A percentile compares a stretch with the other conserved stretches of the same genome.
Conservation (phyloP, 2,888 invertebrate species). For the Papilio gigon region DNA sequence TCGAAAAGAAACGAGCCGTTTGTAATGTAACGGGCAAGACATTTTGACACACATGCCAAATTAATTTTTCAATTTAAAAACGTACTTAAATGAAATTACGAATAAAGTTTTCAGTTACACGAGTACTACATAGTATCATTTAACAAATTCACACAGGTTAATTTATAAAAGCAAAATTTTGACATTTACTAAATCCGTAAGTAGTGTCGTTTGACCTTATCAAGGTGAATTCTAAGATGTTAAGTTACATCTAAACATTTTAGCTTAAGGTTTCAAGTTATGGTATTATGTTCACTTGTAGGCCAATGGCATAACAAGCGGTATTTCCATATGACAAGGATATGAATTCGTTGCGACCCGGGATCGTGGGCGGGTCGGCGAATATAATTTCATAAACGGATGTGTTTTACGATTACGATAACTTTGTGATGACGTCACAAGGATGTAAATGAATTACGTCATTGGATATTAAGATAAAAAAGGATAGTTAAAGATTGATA, state of each 20-base stretch:
- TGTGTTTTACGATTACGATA: conserved; percentile 7
- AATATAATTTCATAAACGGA: conserved; percentile 19
- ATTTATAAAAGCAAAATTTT: neutral
- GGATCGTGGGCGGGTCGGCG: conserved; percentile 26
- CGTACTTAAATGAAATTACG: too few species aligned
- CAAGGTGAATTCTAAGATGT: neutral
- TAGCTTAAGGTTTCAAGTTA: neutral
- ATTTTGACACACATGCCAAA: too few species aligned
- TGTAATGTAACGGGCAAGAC: too few species aligned
- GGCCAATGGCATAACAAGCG: neutral
- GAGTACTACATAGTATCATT: too few species aligned
- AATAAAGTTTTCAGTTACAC: too few species aligned
- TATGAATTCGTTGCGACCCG: neutral
- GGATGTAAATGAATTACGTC: conserved; percentile 6
- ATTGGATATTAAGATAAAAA: neutral
- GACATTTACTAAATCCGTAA: neutral
- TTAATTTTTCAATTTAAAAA: too few species aligned
- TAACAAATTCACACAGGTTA: too few species aligned
- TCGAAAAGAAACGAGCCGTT: neutral
- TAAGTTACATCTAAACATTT: neutral
- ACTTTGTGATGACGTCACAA: neutral
- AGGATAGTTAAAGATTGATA: neutral
- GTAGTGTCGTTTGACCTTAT: neutral
- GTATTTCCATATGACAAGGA: conserved; percentile 23
- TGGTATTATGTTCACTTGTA: neutral